phyloP scores from a whole-genome alignment of 1,140 invertebrate genomes.

The Yoshiicerus persimilis region DNA sequence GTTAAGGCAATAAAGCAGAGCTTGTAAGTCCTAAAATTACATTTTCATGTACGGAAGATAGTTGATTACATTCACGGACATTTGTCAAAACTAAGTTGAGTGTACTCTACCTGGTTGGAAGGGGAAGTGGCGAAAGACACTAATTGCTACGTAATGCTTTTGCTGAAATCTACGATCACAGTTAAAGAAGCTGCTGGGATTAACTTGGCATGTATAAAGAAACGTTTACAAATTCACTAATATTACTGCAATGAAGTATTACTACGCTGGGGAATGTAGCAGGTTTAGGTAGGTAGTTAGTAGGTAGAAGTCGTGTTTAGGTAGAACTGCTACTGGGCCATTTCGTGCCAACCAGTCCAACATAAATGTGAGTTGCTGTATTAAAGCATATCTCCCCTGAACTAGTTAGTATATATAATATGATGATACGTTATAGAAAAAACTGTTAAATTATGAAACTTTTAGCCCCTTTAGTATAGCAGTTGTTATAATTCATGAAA shows the following conservation, averaged over 20 bases:
- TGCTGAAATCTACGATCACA: background rate
- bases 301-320: too few relatives aligned
- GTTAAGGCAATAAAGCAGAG: background rate
- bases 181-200: background rate
- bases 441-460: conserved; percentile 3
- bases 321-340: background rate
- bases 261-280: background rate
- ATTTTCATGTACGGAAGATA: background rate
- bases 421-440: background rate
- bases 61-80: background rate
- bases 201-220: background rate
- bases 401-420: background rate
- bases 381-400: background rate
- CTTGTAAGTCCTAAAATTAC: background rate
- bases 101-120: background rate
- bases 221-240: background rate
- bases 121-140: background rate
- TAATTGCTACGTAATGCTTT: background rate
- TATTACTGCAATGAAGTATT: background rate
- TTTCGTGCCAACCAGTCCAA: background rate
- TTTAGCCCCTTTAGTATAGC: background rate
- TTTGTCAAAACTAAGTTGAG: background rate
- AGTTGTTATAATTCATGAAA: conserved; percentile 1
- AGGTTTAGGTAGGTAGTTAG: background rate
- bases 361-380: background rate